These are phyloP conservation scores for Chloropsis cyanopogon DNA, from an alignment of 2,113 vertebrate genomes.

Conservation along the genomic window DNA sequence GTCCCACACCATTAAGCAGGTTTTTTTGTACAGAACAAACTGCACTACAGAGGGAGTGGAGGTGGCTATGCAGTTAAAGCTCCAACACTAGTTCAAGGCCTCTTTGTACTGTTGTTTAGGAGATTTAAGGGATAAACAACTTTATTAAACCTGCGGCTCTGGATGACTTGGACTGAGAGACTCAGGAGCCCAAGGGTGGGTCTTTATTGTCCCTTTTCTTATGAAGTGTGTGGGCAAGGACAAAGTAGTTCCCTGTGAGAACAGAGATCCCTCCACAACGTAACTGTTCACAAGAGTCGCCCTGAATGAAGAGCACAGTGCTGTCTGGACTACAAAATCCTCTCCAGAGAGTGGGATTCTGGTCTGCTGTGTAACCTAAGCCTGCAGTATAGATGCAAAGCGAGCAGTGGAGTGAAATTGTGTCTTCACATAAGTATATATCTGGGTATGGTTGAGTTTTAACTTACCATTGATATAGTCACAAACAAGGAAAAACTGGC, in stretches of 20 bases:
- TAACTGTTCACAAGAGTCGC: neutral
- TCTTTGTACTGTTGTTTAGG: neutral
- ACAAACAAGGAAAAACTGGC: neutral
- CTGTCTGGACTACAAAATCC: neutral
- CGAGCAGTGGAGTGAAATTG: neutral
- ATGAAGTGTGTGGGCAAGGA: rapidly evolving
- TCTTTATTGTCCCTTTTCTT: neutral
- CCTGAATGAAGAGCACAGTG: neutral
- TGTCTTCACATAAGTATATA: neutral
- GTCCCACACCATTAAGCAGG: neutral
- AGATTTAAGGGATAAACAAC: neutral
- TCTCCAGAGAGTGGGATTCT: neutral
- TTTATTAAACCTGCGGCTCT: neutral
- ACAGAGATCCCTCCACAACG: neutral
- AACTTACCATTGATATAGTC: neutral
- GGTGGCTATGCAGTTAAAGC: neutral
- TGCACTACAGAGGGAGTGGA: neutral
- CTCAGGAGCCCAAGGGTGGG: neutral
- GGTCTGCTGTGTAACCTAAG: neutral
- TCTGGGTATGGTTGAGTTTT: neutral
- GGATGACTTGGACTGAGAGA: neutral
- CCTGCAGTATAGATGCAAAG: neutral
- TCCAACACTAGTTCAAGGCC: neutral
- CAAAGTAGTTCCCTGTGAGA: too few relatives aligned
- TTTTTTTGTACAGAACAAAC: neutral